phyloP scores from a whole-genome alignment of 64 coral and sea anemone genomes.

The Porites lutea region DNA sequence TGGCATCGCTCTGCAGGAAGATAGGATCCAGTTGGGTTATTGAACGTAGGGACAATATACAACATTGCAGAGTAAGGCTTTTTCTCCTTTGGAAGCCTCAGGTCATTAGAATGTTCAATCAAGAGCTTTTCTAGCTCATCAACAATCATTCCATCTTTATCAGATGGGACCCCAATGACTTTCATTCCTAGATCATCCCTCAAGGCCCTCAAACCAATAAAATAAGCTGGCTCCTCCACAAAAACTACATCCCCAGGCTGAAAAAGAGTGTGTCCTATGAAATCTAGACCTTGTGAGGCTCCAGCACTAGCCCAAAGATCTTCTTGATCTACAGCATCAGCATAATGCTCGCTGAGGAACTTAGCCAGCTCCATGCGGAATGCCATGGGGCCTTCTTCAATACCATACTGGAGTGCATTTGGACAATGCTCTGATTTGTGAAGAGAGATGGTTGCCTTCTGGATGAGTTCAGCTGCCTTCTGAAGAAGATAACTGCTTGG shows the following conservation, averaged over 20 bases:
- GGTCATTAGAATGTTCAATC: conserved; percentile 45
- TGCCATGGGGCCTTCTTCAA: conserved; percentile 53
- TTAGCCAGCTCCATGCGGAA: conserved; percentile 69
- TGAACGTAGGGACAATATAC: conserved; percentile 82
- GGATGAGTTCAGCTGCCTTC: conserved; percentile 60
- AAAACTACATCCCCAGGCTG: conserved; percentile 81
- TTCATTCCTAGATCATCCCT: conserved; percentile 75
- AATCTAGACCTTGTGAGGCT: conserved; percentile 69
- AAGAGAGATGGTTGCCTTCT: conserved; percentile 51
- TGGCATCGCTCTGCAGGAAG: conserved; percentile 67
- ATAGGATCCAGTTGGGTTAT: conserved; percentile 78
- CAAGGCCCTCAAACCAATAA: conserved; percentile 70
- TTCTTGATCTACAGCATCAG: conserved; percentile 49
- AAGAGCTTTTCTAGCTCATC: conserved; percentile 80
- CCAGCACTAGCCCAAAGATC: conserved; percentile 77
- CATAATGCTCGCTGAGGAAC: conserved; percentile 75
- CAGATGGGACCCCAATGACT: conserved; percentile 67
- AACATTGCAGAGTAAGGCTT: conserved; percentile 79
- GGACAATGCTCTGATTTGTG: conserved; percentile 46
- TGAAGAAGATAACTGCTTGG: conserved; percentile 67
- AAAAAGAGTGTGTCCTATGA: conserved; percentile 55
- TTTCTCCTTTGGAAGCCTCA: conserved; percentile 29
- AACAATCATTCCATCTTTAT: conserved; percentile 78
- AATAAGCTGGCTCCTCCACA: conserved; percentile 89
- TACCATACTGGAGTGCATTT: conserved; percentile 78